A percentile compares a stretch with the other conserved stretches of the same genome.
Conservation (phyloP, 2,797 vertebrate species). For the Peromyscus attwateri region DNA sequence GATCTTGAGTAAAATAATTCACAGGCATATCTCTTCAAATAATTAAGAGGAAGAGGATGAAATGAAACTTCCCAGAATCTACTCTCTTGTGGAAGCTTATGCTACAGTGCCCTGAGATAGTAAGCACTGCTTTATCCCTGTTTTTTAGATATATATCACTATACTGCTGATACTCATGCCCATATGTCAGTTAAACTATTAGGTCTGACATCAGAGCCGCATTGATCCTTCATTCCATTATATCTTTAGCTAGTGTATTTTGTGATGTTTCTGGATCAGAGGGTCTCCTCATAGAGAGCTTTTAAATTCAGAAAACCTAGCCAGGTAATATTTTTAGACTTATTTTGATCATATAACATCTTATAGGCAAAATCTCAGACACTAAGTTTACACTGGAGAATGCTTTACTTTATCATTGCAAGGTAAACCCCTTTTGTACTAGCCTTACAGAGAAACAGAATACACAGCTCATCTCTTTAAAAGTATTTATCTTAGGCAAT, state of each 20-base stretch:
- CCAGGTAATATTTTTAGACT: background rate
- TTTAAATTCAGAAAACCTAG: background rate
- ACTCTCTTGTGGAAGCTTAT: background rate
- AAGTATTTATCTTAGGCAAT: conserved; percentile 15
- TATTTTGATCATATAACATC: conserved; percentile 12
- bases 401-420: background rate
- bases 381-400: background rate
- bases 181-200: background rate
- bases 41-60: background rate
- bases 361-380: background rate
- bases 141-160: background rate
- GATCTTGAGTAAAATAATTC: background rate
- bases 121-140: background rate
- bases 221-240: background rate
- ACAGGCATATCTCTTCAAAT: background rate
- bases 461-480: background rate
- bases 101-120: too few species aligned
- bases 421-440: background rate
- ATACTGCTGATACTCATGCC: background rate
- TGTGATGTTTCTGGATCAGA: background rate
- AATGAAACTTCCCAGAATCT: background rate
- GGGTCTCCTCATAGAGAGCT: background rate
- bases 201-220: background rate
- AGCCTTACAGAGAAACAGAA: background rate
- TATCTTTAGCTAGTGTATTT: background rate